A percentile compares a stretch with the other conserved stretches of the same genome.
Conservation (phyloP, 2,797 vertebrate genomes). For the Garrulus glandarius region DNA sequence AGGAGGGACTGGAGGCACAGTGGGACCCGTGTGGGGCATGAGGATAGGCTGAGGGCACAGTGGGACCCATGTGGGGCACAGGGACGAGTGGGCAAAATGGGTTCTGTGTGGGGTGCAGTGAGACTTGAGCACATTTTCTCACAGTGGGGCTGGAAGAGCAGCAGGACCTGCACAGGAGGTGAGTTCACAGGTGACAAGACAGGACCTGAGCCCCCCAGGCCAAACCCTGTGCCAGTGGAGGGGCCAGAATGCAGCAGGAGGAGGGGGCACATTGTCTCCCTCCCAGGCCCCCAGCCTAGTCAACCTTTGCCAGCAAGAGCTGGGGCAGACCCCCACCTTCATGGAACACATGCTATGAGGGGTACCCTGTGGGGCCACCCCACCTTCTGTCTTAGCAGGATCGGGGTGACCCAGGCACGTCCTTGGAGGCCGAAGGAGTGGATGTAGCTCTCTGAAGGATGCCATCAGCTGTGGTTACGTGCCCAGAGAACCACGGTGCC, state of each 20-base stretch:
- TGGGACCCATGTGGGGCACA: background rate
- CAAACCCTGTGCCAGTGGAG: background rate
- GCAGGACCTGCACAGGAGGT: background rate
- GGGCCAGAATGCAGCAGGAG: background rate
- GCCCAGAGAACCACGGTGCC: background rate
- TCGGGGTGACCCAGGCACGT: fast-evolving
- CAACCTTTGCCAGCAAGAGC: background rate
- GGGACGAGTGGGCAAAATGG: background rate
- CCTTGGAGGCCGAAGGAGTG: background rate
- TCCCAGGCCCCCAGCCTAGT: fast-evolving
- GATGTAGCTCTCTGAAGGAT: background rate
- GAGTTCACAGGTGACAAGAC: background rate
- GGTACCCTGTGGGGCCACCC: too few species aligned
- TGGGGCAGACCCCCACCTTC: fast-evolving
- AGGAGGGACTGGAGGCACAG: background rate
- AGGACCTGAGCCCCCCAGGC: fast-evolving
- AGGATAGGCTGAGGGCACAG: too few species aligned
- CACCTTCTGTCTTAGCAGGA: background rate
- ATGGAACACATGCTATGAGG: fast-evolving
- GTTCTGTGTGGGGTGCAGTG: fast-evolving
- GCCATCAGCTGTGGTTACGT: fast-evolving
- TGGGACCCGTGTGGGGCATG: fast-evolving
- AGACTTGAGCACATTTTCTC: background rate
- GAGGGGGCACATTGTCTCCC: fast-evolving
- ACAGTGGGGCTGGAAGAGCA: fast-evolving